Evolutionary conservation across 2,113 vertebrate species (phyloP).

Genomic region (Solea solea): DNA sequence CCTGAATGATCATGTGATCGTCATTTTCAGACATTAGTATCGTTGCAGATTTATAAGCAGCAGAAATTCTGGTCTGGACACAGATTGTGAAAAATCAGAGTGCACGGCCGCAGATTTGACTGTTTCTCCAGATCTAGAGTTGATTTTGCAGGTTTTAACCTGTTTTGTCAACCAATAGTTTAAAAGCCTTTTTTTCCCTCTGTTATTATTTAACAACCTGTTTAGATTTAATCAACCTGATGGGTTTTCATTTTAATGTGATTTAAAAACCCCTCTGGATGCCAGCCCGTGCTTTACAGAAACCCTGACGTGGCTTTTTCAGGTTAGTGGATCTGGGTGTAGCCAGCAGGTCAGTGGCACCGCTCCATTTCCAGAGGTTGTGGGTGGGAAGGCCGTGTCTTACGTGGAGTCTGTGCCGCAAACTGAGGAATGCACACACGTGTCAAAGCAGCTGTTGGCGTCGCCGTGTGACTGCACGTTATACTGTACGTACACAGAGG

Average conservation of each 20-base stretch:
- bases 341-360: background rate
- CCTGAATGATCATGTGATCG: no score
- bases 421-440: constrained; percentile 65
- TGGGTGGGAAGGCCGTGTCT: constrained; percentile 31
- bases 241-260: constrained; percentile 48
- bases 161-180: constrained; percentile 24
- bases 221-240: constrained; percentile 47
- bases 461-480: constrained; percentile 4
- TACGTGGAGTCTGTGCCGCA: constrained; percentile 45
- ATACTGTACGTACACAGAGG: constrained; percentile 37
- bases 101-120: background rate
- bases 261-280: constrained; percentile 32
- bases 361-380: constrained; percentile 16
- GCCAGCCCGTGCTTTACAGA: constrained; percentile 7
- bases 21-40: no score
- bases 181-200: constrained; percentile 1
- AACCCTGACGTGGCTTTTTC: constrained; percentile 46
- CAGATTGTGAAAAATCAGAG: background rate
- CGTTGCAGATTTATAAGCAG: background rate
- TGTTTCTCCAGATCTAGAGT: background rate
- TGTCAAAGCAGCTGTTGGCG: constrained; percentile 70
- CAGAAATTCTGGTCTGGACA: background rate
- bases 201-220: constrained; percentile 37
- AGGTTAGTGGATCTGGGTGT: constrained; percentile 41
- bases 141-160: background rate